Evolutionary conservation across 2,113 vertebrate genomes (phyloP).

Genomic region (Cavia aperea): DNA sequence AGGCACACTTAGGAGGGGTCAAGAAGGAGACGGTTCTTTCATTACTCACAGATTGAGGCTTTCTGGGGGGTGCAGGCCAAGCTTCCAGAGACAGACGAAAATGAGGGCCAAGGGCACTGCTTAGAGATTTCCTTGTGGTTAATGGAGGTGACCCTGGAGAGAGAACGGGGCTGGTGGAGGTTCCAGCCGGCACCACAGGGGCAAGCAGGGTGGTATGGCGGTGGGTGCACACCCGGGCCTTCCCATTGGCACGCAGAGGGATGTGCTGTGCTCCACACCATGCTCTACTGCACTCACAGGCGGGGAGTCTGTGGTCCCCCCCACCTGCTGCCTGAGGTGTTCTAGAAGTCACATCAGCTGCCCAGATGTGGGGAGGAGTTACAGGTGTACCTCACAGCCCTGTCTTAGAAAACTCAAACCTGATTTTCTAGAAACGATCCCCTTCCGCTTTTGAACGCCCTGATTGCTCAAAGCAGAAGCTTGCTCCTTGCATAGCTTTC

Average conservation of each 20-base stretch:
- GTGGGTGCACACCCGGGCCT: neutral
- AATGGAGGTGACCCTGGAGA: neutral
- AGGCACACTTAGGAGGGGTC: too few species aligned
- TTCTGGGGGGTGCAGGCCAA: neutral
- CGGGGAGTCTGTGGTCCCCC: neutral
- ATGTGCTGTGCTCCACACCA: neutral
- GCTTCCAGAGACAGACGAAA: neutral
- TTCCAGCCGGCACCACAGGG: neutral
- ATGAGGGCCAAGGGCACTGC: neutral
- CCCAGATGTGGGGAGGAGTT: fast-evolving
- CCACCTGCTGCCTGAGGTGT: neutral
- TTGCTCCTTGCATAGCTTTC: neutral
- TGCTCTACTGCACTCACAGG: neutral
- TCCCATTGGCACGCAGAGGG: neutral
- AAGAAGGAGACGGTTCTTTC: neutral
- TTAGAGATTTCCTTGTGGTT: neutral
- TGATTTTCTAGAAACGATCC: neutral
- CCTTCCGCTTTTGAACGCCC: neutral
- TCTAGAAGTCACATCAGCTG: neutral
- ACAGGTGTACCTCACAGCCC: neutral
- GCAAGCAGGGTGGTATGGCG: neutral
- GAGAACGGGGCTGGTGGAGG: neutral
- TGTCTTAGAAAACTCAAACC: neutral
- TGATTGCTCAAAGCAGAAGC: neutral
- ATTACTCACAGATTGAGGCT: neutral